Evolutionary conservation across 2,797 vertebrate species (phyloP), one percentile per base, ranked within the genome.

Genomic region (Takifugu rubripes): DNA sequence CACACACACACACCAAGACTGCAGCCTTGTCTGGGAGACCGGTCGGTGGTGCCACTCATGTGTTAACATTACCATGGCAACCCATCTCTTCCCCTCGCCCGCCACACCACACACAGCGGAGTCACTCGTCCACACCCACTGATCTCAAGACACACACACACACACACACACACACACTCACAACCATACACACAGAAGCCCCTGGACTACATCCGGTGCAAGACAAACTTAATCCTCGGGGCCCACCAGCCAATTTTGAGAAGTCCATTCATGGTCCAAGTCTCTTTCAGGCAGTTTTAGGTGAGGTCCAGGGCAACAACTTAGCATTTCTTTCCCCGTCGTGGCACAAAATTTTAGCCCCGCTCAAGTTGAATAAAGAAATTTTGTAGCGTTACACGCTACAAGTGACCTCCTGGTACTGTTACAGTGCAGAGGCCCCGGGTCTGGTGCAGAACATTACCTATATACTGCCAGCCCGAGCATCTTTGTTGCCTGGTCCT

Each of bases 31-130:
- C 88, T 87, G 89, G 89, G 88, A 88, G 87, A 89, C 88, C 78
- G 72, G 88, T 88, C 81, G 82, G 82, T 78, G 82, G 84, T 91
- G 88, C 88, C 90, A 91, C 88, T 92, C 89, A 90, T 92, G 90
- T 92, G 91, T 91, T 91, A 92, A 90, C 86, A 89, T 92, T 56
- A 78, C 90, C 90, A 92, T 92, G 87, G 90, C 90, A 92, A 92
- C 91, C 82, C 83, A 79, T 88, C 85, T 92, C 85, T 88, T 88
- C 84, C 84, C 88, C 81, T 88, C 90, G 87, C 88, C 89, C 89
- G 88, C 85, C 81, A 87, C 60, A 51, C 79, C 75, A 83, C 85
- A 88, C 82, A 77, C 58, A 74, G 61, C 58, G 29, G 56, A 84
- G 74, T 76, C 81, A 68, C 83, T 77, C 64, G 68, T 77, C 74